Evolutionary conservation across 2,888 invertebrate species (phyloP), one percentile per base, ranked within the genome.

Genomic region (Coelinius sp.): DNA sequence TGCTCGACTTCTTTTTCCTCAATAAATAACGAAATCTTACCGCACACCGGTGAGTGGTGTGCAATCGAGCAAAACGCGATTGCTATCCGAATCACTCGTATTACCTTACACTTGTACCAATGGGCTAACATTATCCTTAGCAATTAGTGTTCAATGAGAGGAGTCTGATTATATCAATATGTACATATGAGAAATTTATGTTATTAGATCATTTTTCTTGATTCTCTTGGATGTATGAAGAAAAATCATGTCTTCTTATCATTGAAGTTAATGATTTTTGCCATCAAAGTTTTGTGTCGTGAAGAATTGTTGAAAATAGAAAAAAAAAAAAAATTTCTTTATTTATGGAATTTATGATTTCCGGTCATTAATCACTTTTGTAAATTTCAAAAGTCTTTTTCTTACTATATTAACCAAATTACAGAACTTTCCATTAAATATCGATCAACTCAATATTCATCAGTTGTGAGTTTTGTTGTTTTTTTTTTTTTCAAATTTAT

Each of bases 31-130:
- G 12, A 52, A 25, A 53, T 53, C 27, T 53, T 53, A 53, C 53
- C 53, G 53, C 53, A 53, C 72, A 77, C 41, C n/a, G 78, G 75
- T 38, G 31, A 68, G 49, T 63, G 53, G 64, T 46, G 70, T 53
- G 66, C 71, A 66, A 35, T 71, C 44, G 49, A 66, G 66, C 66
- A 59, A 46, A 46, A 71, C 71, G 46, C 59, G 66, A 62, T 71
- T 71, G 71, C 71, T 35, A 71, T 71, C 59, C 46, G 44, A 70
- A n/a, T 71, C 71, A 25, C 27, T 41, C 14, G 66, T 59, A 71
- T 71, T 71, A 44, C 70, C 56, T 53, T 53, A 59, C 35, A 59
- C 59, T 35, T 35, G 35, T 70, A 46, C 69, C 52, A 66, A 59
- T 70, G 56, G 44, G 64, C 62, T 31, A 56, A 67, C 46, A 71